A percentile compares a stretch with the other conserved stretches of the same genome.
These are phyloP conservation scores for Tor tambroides DNA, from an alignment of 2,113 vertebrate genomes.

Conservation along the genomic window DNA sequence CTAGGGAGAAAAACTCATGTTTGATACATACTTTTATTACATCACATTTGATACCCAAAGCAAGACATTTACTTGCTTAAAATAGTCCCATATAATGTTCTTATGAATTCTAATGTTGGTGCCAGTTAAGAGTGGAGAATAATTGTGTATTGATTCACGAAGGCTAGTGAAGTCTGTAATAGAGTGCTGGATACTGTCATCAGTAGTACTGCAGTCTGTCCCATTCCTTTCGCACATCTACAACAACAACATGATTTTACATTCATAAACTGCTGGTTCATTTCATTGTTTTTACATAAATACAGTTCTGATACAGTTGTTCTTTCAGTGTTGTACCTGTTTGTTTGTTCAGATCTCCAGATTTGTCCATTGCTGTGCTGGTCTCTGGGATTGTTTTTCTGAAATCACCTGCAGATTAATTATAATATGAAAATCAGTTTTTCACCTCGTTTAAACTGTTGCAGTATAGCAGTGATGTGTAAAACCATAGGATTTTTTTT, in stretches of 20 bases:
- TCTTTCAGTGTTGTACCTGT: conserved; percentile 57
- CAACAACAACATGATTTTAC: conserved; percentile 9
- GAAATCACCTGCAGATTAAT: conserved; percentile 62
- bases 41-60: conserved; percentile 12
- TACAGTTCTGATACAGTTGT: conserved; percentile 11
- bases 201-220: conserved; percentile 68
- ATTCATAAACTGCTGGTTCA: not conserved
- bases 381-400: conserved; percentile 55
- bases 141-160: not conserved
- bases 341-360: conserved; percentile 64
- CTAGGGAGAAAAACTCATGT: not conserved
- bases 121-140: not conserved
- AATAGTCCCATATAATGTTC: not conserved
- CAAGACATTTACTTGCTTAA: conserved; percentile 4
- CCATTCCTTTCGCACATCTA: conserved; percentile 74
- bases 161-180: not conserved
- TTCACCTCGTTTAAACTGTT: not conserved
- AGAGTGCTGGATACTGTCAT: conserved; percentile 48
- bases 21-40: conserved; percentile 40
- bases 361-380: conserved; percentile 53
- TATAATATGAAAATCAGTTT: conserved; percentile 23
- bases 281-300: conserved; percentile 54
- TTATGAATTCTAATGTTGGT: not conserved
- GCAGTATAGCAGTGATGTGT: not conserved
- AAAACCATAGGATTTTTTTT: not conserved